Evolutionary conservation across 2,113 vertebrate genomes (phyloP), one percentile per base, ranked within the genome.

Genomic region (Trachemys scripta): DNA sequence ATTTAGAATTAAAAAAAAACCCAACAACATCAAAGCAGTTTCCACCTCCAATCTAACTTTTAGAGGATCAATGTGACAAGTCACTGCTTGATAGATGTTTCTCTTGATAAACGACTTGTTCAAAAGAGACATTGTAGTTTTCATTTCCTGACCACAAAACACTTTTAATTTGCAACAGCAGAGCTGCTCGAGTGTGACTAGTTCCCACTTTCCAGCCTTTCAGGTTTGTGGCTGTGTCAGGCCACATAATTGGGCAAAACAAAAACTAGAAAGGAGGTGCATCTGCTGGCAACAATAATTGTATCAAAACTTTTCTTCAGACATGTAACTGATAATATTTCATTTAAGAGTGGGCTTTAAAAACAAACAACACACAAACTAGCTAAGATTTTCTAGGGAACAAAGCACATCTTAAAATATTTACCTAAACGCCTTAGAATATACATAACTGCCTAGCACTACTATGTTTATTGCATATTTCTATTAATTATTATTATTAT

Each of bases 131-230:
- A 98, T 98, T 98, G 98, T 98, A 98, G 98, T 98, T 98, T 98
- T 99, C 98, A 99, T 98, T 99, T 99, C 98, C 98, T 98, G 98
- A 98, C 98, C 98, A 98, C 98, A 98, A 98, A 98, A 98, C 98
- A 98, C 98, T 98, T 98, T 98, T 98, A 98, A 98, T 98, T 99
- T 98, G 98, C 98, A 98, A 98, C 98, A 98, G 98, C 98, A 98
- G 98, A 98, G 98, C 98, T 98, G 98, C 96, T 95, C 62, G 96
- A 98, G 95, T 98, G 97, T 98, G 97, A 98, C 98, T 96, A 94
- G 94, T 98, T 98, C 97, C 98, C 97, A 98, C 98, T 98, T 97
- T 92, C 96, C 97, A 98, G 97, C 88, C 97, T 97, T 97, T 98
- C 96, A 98, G 96, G 95, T 90, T 95, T 96, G 81, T 96, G 91